These are phyloP conservation scores for Arctocebus calabarensis DNA, from an alignment of 2,797 vertebrate genomes.

Conservation along the genomic window DNA sequence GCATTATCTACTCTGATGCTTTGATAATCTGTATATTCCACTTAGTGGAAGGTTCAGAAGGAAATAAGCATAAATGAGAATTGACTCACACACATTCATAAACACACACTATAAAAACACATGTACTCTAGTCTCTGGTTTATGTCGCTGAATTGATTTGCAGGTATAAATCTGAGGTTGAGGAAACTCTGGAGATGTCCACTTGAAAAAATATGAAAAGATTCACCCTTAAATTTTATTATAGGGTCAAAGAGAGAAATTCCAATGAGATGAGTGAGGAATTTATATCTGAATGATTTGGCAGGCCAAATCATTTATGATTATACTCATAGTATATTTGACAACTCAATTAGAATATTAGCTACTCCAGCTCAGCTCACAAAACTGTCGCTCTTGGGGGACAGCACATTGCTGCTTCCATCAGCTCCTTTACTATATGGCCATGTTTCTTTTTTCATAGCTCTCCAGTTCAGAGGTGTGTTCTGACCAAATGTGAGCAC, in stretches of 20 bases:
- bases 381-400: neutral
- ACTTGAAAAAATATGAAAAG: neutral
- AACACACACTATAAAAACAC: neutral
- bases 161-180: constrained; percentile 37
- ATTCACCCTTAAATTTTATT: neutral
- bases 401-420: neutral
- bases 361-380: neutral
- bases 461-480: neutral
- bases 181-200: neutral
- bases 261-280: neutral
- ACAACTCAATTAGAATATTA: neutral
- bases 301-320: neutral
- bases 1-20: constrained; percentile 32
- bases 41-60: neutral
- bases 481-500: neutral
- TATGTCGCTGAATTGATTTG: constrained; percentile 14
- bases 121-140: neutral
- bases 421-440: neutral
- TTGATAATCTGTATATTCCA: constrained; percentile 50
- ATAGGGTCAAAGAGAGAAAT: neutral
- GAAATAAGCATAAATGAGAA: constrained; percentile 45
- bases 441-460: neutral
- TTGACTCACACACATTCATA: neutral
- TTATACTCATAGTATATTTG: neutral
- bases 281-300: constrained; percentile 3